Conservation (phyloP, 2,113 vertebrate species). For the Gallinago paraguaiae region DNA sequence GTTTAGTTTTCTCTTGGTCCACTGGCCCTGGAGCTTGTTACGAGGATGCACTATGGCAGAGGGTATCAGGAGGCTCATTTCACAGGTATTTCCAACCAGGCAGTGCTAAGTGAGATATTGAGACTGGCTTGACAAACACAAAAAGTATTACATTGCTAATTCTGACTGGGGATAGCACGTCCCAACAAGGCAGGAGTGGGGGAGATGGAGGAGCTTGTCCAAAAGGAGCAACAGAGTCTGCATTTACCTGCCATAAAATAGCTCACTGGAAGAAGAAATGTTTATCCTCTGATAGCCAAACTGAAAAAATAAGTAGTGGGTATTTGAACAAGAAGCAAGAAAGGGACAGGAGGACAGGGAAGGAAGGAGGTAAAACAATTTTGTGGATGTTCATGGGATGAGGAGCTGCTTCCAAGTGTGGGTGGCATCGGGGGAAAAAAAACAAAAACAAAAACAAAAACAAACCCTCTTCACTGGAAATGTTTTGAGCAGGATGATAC, state of each 20-base stretch:
- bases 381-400: background rate
- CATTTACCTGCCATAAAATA: background rate
- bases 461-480: background rate
- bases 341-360: background rate
- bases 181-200: background rate
- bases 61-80: background rate
- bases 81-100: background rate
- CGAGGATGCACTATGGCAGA: fast-evolving
- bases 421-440: background rate
- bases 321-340: background rate
- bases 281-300: background rate
- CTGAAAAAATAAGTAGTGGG: background rate
- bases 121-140: background rate
- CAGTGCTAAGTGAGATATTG: background rate
- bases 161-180: background rate
- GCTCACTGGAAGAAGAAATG: background rate
- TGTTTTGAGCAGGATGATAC: background rate
- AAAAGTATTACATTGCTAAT: background rate
- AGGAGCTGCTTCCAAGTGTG: background rate
- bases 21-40: background rate
- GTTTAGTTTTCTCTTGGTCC: background rate
- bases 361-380: background rate
- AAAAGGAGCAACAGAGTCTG: background rate
- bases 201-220: background rate
- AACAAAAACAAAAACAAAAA: no score